phyloP scores from a whole-genome alignment of 2,113 vertebrate species.

The Ifrita kowaldi region DNA sequence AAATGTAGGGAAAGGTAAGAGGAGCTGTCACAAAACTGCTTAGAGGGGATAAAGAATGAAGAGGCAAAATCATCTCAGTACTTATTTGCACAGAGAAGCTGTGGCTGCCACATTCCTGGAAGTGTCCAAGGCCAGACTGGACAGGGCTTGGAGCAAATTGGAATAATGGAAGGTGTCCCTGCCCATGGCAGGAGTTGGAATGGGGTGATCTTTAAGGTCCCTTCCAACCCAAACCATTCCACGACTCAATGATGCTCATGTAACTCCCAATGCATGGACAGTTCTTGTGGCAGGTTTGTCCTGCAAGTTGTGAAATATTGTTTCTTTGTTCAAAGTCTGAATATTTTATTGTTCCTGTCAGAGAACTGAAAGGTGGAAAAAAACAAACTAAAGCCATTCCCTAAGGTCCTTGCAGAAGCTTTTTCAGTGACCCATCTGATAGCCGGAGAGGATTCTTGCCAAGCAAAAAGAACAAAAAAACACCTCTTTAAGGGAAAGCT shows the following conservation, averaged over 20 bases:
- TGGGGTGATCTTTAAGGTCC: neutral
- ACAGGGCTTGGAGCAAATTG: accelerated
- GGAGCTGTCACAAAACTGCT: neutral
- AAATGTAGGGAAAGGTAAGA: neutral
- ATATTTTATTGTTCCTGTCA: neutral
- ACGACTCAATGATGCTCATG: neutral
- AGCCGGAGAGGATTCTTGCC: neutral
- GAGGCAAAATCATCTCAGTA: neutral
- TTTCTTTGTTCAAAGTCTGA: neutral
- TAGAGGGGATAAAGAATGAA: neutral
- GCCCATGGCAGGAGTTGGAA: accelerated
- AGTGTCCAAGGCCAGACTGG: neutral
- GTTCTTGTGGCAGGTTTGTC: neutral
- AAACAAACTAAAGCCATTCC: neutral
- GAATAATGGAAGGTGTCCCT: neutral
- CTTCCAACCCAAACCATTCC: neutral
- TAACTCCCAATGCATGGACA: neutral
- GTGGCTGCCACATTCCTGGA: neutral
- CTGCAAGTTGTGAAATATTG: neutral
- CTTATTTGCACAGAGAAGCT: neutral
- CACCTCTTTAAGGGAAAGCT: neutral
- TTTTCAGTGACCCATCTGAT: neutral
- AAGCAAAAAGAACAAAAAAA: neutral
- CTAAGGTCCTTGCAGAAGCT: neutral
- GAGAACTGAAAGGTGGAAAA: neutral